These are phyloP conservation scores for Azorinus chamasolen DNA, from an alignment of 2,888 invertebrate species.

Conservation along the genomic window DNA sequence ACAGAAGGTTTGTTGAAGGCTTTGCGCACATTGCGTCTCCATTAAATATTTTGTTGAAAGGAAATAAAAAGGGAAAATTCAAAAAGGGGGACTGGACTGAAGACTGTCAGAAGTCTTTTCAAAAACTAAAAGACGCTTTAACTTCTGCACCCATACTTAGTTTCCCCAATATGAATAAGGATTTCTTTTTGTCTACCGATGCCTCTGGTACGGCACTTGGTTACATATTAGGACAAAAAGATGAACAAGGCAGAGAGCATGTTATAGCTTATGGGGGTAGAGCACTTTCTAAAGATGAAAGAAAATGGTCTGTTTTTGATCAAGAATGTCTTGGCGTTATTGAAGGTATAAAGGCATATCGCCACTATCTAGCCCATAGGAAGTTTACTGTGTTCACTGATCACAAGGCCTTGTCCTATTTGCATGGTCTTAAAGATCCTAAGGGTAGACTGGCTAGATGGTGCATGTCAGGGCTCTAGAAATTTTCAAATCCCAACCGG, in stretches of 20 bases:
- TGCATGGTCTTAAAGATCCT: constrained; percentile 43
- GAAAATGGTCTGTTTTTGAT: constrained; percentile 45
- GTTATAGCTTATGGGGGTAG: constrained; percentile 65
- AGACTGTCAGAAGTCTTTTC: not conserved
- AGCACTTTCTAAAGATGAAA: constrained; percentile 54
- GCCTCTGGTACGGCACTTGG: constrained; percentile 58
- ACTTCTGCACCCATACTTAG: constrained; percentile 61
- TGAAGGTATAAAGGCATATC: constrained; percentile 39
- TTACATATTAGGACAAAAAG: constrained; percentile 60
- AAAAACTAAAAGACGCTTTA: constrained; percentile 22
- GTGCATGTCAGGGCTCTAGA: too few relatives aligned
- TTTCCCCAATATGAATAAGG: too few relatives aligned
- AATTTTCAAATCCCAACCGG: too few relatives aligned
- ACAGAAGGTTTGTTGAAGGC: too few relatives aligned
- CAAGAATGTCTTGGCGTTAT: constrained; percentile 51
- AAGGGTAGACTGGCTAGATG: constrained; percentile 46
- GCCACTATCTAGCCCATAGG: constrained; percentile 50
- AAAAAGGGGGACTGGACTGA: too few relatives aligned
- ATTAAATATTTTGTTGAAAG: constrained; percentile 76
- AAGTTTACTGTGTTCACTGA: too few relatives aligned
- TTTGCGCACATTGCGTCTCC: constrained; percentile 75
- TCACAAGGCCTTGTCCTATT: too few relatives aligned
- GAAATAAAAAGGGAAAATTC: too few relatives aligned
- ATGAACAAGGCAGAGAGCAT: constrained; percentile 47
- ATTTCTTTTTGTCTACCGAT: constrained; percentile 55